Evolutionary conservation across 2,797 vertebrate species (phyloP), one percentile per base, ranked within the genome.

Genomic region (Helarctos malayanus): DNA sequence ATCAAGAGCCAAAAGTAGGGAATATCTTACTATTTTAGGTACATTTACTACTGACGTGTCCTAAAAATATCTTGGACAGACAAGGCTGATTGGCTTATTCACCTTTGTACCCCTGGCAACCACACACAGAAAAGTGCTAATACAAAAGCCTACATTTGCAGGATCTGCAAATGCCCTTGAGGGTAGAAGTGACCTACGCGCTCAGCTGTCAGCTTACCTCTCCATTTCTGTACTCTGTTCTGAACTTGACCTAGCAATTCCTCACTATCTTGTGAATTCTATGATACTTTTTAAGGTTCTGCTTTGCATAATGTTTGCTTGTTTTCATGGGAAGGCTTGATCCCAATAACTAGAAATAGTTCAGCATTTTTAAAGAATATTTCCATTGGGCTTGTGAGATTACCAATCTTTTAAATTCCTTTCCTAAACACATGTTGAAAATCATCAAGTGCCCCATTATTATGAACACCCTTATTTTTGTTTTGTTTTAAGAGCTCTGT

Each of bases 11-110:
- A 41, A 68, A 71, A 56, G n/a, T 45, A 95, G 27, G 27, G 14
- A 81, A 14, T 21, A 32, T 89, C 49, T 93, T 86, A 79, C 68
- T 94, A 91, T 82, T 94, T 95, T 91, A 95, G 83, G 5, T 57
- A 80, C 3, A 56, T 3, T 89, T 95, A 54, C 69, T 59, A 41
- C 71, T 52, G 68, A 93, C n/a, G 27, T 41, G 4, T 59, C 45
- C 93, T 93, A 83, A 95, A 96, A 91, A 65, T 96, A 84, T 27
- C 27, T 81, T 10, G 14, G 76, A 25, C 52, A 49, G 12, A 86
- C 41, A 81, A 59, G 35, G 47, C 52, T 89, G 11, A 57, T 71
- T 89, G 89, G 82, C 27, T 93, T 49, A 56, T 5, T 84, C 49
- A 11, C 78, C 35, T 21, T 11, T 76, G 32, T 73, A 49, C 61